A percentile compares a stretch with the other conserved stretches of the same genome.
Conservation (phyloP, 2,113 vertebrate species). For the Peromyscus californicus region DNA sequence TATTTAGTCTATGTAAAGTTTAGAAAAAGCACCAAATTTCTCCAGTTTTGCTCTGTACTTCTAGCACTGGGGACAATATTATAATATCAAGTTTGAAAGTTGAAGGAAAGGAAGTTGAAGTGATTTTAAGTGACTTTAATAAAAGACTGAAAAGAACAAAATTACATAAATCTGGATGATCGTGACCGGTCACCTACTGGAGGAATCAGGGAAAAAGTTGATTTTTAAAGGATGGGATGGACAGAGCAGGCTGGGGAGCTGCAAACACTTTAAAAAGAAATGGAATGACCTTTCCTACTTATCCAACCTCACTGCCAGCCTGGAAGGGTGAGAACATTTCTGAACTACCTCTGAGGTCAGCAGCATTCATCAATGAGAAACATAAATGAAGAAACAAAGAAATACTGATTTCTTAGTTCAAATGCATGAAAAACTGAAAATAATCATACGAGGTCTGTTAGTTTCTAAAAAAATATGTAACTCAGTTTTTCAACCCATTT, state of each 20-base stretch:
- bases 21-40: conserved; percentile 28
- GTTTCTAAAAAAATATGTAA: not conserved
- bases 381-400: not conserved
- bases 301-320: not conserved
- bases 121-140: conserved; percentile 42
- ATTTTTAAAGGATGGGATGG: not conserved
- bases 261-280: not conserved
- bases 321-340: not conserved
- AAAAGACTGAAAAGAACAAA: not conserved
- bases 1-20: not conserved
- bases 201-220: not conserved
- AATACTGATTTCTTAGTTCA: not conserved
- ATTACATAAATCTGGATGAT: not conserved
- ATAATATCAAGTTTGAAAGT: conserved; percentile 6
- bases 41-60: conserved; percentile 6
- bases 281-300: not conserved
- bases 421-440: conserved; percentile 28
- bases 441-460: not conserved
- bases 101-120: conserved; percentile 18
- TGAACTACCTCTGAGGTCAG: not conserved
- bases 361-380: not conserved
- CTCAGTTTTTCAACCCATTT: not conserved
- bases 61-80: not conserved
- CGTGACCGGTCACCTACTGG: not conserved
- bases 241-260: not conserved